Evolutionary conservation across 2,113 vertebrate genomes (phyloP).

Genomic region (Seriola aureovittata): DNA sequence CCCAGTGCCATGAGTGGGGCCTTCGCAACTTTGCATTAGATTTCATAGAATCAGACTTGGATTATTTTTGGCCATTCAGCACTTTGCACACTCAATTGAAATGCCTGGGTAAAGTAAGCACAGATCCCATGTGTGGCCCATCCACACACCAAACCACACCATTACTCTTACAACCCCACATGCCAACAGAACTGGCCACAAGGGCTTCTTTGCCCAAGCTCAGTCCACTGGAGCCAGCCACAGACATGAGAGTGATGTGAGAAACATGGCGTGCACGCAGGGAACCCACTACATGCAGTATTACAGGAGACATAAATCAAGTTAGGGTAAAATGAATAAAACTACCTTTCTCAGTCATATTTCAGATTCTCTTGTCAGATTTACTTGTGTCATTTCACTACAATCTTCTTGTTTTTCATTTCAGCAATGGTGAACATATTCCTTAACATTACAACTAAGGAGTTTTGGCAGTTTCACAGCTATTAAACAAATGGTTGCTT

Average conservation of each 20-base stretch:
- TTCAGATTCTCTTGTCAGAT: conserved; percentile 15
- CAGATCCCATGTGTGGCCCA: conserved; percentile 83
- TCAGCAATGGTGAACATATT: not conserved
- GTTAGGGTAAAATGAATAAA: conserved; percentile 7
- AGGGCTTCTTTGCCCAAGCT: conserved; percentile 52
- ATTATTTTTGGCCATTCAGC: conserved; percentile 76
- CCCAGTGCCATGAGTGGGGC: conserved; percentile 52
- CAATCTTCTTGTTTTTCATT: not conserved
- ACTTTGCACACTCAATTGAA: conserved; percentile 79
- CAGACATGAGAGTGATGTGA: conserved; percentile 63
- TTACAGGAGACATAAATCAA: conserved; percentile 54
- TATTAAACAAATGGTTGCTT: conserved; percentile 22
- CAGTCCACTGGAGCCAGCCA: conserved; percentile 50
- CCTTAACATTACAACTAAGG: not conserved
- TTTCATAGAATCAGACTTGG: conserved; percentile 70
- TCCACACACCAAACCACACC: conserved; percentile 80
- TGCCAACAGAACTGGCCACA: conserved; percentile 72
- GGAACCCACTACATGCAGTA: conserved; percentile 36
- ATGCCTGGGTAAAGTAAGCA: conserved; percentile 80
- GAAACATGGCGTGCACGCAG: conserved; percentile 60
- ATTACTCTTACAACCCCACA: conserved; percentile 79
- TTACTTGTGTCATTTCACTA: not conserved
- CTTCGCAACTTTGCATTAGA: conserved; percentile 53
- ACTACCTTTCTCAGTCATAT: conserved; percentile 14
- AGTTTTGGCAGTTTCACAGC: conserved; percentile 15